Conservation (phyloP, 2,888 invertebrate species). For the Phortica magna region DNA sequence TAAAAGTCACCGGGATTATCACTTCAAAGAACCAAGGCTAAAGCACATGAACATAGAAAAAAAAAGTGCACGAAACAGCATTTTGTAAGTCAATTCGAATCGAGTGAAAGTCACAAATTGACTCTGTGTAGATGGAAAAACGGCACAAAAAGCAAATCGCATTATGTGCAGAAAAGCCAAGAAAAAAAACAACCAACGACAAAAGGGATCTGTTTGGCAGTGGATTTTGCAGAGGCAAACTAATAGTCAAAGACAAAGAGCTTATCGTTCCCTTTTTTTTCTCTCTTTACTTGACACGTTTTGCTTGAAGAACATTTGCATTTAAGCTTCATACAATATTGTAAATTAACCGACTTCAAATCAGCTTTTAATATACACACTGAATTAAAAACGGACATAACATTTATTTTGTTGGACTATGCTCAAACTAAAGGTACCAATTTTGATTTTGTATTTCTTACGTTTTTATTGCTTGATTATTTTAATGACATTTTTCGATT, state of each 20-base stretch:
- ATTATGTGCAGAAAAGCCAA: slow-evolving; percentile 1
- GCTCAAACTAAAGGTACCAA: too few species aligned
- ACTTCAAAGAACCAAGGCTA: slow-evolving; percentile 40
- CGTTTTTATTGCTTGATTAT: too few species aligned
- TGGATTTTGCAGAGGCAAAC: too few species aligned
- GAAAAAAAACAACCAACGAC: background rate
- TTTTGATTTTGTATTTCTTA: too few species aligned
- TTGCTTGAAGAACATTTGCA: too few species aligned
- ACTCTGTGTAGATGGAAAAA: background rate
- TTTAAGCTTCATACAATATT: too few species aligned
- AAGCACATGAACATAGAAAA: background rate
- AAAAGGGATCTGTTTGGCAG: background rate
- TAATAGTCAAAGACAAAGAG: background rate
- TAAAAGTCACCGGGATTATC: slow-evolving; percentile 58
- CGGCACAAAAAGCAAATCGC: background rate
- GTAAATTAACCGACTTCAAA: too few species aligned
- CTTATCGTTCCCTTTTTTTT: background rate
- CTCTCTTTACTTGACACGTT: too few species aligned
- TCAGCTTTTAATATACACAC: too few species aligned
- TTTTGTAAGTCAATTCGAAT: background rate
- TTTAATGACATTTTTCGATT: too few species aligned
- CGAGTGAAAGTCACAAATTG: background rate
- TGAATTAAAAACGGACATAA: too few species aligned
- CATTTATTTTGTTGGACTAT: too few species aligned
- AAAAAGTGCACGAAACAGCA: slow-evolving; percentile 17